Base-by-base conservation (phyloP, 2,888 invertebrate genomes). In the Xestia rhomboidea region DNA sequence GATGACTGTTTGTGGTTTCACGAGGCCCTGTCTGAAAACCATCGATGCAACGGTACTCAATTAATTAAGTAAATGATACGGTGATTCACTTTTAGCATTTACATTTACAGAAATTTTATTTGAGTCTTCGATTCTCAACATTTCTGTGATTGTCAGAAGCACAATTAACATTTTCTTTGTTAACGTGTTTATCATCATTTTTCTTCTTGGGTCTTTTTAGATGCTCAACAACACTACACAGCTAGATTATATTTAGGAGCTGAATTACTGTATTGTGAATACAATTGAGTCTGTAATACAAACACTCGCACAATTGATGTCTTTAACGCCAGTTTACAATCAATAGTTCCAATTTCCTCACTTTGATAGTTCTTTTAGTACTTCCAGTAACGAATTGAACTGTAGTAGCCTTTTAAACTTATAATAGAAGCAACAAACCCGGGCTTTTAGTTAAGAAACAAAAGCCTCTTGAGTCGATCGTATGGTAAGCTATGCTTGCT, bases 1-100 rank as follows among this genome's bases (percentile, higher is more conserved):
- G 57, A 60, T 71, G 34, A 24, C 11, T 44, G 34, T 49, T 79
- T 79, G 80, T 70, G 70, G 79, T 76, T 77, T 51, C 1, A 11
- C 11, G 30, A 1, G 4, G 44, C 41, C 0, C 10, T n/a, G 44
- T 77, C 60, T 38, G 30, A 46, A 46, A 41, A 24, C 21, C 2
- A 21, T 62, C 3, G 30, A 62, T 18, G 18, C 15, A 49, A 57
- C 41, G 10, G 18, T 73, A 44, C 3, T 13, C 15, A 30, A 27
- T 34, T 21, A 46, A 38, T 15, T 0, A 57, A 44, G 6, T 3
- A 24, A n/a, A 64, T 2, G 11, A 24, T 51, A 34, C 7, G 4
- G 2, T 7, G 6, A 18, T n/a, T 27, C 1, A 0, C 2, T 34
- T 44, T 18, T 27, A 8, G n/a, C 11, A 30, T 51, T 46, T 24